Evolutionary conservation across 2,888 invertebrate genomes (phyloP).

Genomic region (Anodontia alba): DNA sequence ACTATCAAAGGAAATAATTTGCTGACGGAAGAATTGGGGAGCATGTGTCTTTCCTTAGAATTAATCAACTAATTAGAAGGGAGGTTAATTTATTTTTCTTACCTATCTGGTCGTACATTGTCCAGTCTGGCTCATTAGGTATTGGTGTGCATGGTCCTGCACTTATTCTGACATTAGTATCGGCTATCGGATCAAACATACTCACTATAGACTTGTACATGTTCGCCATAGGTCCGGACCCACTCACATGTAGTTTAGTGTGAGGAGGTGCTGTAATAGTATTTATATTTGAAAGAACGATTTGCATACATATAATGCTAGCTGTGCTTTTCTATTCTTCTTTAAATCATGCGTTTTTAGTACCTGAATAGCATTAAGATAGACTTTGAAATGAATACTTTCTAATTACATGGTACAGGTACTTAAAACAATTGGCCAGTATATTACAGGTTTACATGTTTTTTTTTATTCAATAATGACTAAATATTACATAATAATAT

Average conservation of each 20-base stretch:
- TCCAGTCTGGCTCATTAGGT: slow-evolving; percentile 87
- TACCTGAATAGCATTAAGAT: too few species aligned
- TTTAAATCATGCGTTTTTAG: too few species aligned
- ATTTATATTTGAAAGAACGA: background rate
- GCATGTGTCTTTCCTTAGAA: too few species aligned
- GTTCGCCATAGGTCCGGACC: slow-evolving; percentile 89
- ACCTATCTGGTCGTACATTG: slow-evolving; percentile 81
- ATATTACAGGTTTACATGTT: too few species aligned
- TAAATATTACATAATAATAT: too few species aligned
- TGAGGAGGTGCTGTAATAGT: slow-evolving; percentile 74
- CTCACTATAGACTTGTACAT: slow-evolving; percentile 87
- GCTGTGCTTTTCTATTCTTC: background rate
- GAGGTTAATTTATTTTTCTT: slow-evolving; percentile 9
- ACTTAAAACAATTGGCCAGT: too few species aligned
- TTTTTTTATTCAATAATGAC: too few species aligned
- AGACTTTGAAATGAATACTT: too few species aligned
- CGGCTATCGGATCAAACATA: slow-evolving; percentile 85
- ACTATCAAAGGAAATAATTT: too few species aligned
- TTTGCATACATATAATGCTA: background rate
- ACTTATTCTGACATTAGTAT: slow-evolving; percentile 86
- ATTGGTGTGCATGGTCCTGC: slow-evolving; percentile 91
- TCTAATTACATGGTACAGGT: too few species aligned
- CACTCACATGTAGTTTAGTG: slow-evolving; percentile 87
- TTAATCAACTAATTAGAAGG: too few species aligned
- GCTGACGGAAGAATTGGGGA: too few species aligned